Percentiles rank a stretch among this genome's conserved stretches.
These are phyloP conservation scores for Sanderia malayensis DNA, from an alignment of 30 jellyfish, hydroid and myxozoan genomes.

Conservation along the genomic window DNA sequence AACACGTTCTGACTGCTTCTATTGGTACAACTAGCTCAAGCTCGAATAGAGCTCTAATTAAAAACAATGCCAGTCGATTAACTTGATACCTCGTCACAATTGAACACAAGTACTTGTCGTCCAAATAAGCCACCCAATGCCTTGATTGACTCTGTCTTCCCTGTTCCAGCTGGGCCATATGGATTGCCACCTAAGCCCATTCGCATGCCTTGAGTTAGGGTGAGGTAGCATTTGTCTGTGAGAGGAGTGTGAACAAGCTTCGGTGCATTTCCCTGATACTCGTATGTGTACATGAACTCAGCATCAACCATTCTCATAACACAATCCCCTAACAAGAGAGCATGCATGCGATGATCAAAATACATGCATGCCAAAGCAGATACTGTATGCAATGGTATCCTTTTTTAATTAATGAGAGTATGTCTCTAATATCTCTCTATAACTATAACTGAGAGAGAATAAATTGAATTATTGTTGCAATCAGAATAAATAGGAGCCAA, in stretches of 20 bases:
- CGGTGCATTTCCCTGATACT: constrained; percentile 99
- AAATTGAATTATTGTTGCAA: too few species aligned
- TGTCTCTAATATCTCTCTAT: too few species aligned
- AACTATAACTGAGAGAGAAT: too few species aligned
- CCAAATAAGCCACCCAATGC: constrained; percentile 99
- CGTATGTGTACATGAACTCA: constrained; percentile 92
- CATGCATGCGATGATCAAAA: too few species aligned
- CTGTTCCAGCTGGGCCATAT: constrained; percentile 99
- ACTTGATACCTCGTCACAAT: constrained; percentile 98
- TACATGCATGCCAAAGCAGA: too few species aligned
- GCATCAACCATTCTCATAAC: constrained; percentile 99
- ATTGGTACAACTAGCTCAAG: too few species aligned
- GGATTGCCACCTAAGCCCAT: constrained; percentile 99
- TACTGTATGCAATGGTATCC: too few species aligned
- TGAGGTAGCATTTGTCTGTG: constrained; percentile 95
- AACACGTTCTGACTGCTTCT: too few species aligned
- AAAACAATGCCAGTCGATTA: too few species aligned
- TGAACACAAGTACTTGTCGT: constrained; percentile 94
- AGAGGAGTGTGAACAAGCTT: constrained; percentile 98
- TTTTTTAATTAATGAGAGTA: too few species aligned
- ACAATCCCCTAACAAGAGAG: constrained; percentile 89
- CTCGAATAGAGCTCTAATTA: too few species aligned
- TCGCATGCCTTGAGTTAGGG: constrained; percentile 98
- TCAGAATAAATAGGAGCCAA: too few species aligned
- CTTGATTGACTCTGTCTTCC: constrained; percentile 94